phyloP scores from a whole-genome alignment of 2,888 invertebrate species.

The Mesoligia furuncula region DNA sequence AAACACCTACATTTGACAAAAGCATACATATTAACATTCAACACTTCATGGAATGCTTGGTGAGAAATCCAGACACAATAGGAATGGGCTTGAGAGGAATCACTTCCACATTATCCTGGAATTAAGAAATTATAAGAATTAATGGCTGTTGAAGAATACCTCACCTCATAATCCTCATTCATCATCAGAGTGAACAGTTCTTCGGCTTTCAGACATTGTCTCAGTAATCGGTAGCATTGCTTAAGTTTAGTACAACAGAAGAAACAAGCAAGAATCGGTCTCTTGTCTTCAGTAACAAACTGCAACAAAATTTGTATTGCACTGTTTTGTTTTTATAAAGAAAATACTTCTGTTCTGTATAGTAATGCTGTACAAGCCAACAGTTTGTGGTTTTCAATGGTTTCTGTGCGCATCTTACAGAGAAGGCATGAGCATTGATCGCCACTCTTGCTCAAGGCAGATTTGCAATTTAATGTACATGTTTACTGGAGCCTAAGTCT shows the following conservation, averaged over 20 bases:
- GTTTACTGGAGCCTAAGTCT: too few relatives aligned
- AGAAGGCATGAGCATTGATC: too few relatives aligned
- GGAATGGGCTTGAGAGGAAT: neutral
- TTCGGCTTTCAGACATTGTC: too few relatives aligned
- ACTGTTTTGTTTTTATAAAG: neutral
- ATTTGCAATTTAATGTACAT: too few relatives aligned
- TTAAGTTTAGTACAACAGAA: too few relatives aligned
- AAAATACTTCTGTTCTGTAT: neutral
- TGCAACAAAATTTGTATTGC: neutral
- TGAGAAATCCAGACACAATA: neutral
- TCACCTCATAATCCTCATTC: neutral
- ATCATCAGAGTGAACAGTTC: too few relatives aligned
- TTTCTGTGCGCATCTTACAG: too few relatives aligned
- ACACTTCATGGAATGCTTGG: neutral
- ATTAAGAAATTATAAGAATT: neutral
- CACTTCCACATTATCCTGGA: neutral
- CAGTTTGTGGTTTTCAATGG: too few relatives aligned
- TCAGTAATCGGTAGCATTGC: too few relatives aligned
- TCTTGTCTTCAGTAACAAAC: neutral
- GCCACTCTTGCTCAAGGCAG: too few relatives aligned
- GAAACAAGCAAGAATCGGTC: neutral
- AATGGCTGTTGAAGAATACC: neutral
- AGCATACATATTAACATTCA: neutral
- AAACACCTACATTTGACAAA: too few relatives aligned
- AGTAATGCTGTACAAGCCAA: too few relatives aligned